Evolutionary conservation across 2,888 invertebrate species (phyloP).

Genomic region (Leucoptera coffeella): DNA sequence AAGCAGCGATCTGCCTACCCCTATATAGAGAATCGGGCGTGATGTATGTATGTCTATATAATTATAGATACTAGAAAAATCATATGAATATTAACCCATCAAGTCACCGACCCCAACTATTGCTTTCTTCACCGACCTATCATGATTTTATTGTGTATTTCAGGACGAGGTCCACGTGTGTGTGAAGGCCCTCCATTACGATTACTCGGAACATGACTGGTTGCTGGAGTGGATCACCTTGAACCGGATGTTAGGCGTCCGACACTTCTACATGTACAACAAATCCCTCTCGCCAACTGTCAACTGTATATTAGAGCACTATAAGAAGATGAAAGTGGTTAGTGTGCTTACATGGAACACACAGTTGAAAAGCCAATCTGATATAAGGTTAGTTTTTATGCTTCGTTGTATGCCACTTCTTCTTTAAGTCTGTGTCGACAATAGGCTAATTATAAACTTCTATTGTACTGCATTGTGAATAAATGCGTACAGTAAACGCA

Average conservation of each 20-base stretch:
- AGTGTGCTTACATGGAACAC: slow-evolving; percentile 79
- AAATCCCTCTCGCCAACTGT: slow-evolving; percentile 77
- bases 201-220: slow-evolving; percentile 77
- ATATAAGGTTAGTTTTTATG: too few relatives aligned
- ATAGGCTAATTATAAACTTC: too few relatives aligned
- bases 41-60: too few relatives aligned
- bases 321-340: slow-evolving; percentile 58
- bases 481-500: too few relatives aligned
- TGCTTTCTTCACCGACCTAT: slow-evolving; percentile 1
- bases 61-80: too few relatives aligned
- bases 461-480: too few relatives aligned
- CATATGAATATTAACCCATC: too few relatives aligned
- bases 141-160: slow-evolving; percentile 10
- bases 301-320: slow-evolving; percentile 68
- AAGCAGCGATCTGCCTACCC: too few relatives aligned
- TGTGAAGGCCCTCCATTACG: slow-evolving; percentile 86
- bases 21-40: too few relatives aligned
- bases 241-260: slow-evolving; percentile 75
- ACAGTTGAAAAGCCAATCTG: too few relatives aligned
- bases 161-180: slow-evolving; percentile 68
- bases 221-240: slow-evolving; percentile 86
- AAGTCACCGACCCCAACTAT: slow-evolving; percentile 2
- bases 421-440: too few relatives aligned
- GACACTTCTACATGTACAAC: slow-evolving; percentile 88
- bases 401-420: too few relatives aligned